These are phyloP conservation scores for Noturus placidus DNA, from an alignment of 2,113 vertebrate genomes.

Conservation along the genomic window DNA sequence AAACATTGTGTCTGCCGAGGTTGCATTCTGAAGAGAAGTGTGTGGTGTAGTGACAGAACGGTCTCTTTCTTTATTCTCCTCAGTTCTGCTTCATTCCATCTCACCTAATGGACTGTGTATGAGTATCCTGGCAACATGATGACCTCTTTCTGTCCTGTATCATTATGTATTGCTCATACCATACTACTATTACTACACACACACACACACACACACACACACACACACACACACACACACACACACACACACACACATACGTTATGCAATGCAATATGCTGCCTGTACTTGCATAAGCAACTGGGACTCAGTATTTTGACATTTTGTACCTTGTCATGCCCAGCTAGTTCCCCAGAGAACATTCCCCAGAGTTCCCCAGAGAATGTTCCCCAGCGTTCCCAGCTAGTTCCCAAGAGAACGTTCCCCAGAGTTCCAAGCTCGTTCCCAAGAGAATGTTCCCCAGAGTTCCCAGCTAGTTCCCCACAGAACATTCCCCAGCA, in stretches of 20 bases:
- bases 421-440: too few species aligned
- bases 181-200: background rate
- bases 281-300: background rate
- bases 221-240: background rate
- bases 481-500: too few species aligned
- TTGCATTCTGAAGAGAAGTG: background rate
- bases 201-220: conserved; percentile 1
- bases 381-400: too few species aligned
- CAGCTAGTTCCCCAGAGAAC: background rate
- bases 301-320: background rate
- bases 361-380: background rate
- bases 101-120: background rate
- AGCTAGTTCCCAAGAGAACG: too few species aligned
- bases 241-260: background rate
- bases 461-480: too few species aligned
- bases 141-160: background rate
- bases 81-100: background rate
- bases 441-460: too few species aligned
- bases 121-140: background rate
- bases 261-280: background rate
- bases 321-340: background rate
- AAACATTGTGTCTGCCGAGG: too few species aligned
- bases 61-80: background rate
- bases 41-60: background rate
- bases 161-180: background rate